Conservation (phyloP, 92 coral and sea anemone species). For the Anthopleura xanthogrammica region DNA sequence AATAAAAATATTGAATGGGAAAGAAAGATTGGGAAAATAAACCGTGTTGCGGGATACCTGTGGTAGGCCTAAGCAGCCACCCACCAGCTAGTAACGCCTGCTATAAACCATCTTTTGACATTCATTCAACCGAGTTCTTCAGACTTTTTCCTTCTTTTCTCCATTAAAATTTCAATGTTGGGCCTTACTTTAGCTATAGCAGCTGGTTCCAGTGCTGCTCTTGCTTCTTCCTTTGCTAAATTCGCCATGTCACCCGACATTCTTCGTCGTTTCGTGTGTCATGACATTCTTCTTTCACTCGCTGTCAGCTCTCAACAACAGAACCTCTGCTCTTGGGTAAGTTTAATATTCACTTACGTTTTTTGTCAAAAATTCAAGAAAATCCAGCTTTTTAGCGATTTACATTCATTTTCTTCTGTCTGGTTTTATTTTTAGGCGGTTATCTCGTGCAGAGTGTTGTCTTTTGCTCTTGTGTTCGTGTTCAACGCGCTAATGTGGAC, state of each 20-base stretch:
- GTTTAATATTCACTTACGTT: not conserved
- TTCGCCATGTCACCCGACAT: constrained; percentile 88
- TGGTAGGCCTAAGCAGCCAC: constrained; percentile 9
- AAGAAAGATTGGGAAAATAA: too few relatives aligned
- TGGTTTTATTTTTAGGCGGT: constrained; percentile 49
- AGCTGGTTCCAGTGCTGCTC: constrained; percentile 93
- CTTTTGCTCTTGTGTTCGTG: constrained; percentile 68
- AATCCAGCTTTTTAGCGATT: not conserved
- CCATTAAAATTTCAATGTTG: constrained; percentile 30
- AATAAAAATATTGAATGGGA: too few relatives aligned
- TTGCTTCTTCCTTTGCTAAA: constrained; percentile 87
- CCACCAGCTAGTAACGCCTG: constrained; percentile 29
- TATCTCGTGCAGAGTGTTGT: constrained; percentile 45
- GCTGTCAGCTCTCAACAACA: not conserved
- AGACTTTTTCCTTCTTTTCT: not conserved
- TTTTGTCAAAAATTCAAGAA: not conserved
- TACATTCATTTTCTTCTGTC: not conserved
- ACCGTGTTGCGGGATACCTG: constrained; percentile 19
- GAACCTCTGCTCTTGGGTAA: constrained; percentile 4
- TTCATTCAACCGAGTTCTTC: too few relatives aligned
- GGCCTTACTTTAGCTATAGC: constrained; percentile 71
- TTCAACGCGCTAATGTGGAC: constrained; percentile 99
- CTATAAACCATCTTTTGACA: not conserved
- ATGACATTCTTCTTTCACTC: constrained; percentile 24
- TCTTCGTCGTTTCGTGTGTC: constrained; percentile 49